phyloP scores from a whole-genome alignment of 2,797 vertebrate species.

The Sebastes trivittatus region DNA sequence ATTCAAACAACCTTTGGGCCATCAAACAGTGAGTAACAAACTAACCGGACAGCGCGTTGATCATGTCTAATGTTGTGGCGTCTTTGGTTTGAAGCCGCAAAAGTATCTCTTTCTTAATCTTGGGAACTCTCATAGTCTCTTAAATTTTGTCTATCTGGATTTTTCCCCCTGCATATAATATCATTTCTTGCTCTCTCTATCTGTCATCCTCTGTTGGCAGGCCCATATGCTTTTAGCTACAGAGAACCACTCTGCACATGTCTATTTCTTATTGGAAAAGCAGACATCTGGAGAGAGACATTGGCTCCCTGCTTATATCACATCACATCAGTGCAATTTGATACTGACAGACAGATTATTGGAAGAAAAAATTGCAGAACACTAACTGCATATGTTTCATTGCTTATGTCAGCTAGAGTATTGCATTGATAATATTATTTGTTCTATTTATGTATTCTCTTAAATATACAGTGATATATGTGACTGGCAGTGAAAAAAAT shows the following conservation, averaged over 20 bases:
- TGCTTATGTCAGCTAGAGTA: background rate
- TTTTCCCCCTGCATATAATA: conserved; percentile 8
- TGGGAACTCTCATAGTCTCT: background rate
- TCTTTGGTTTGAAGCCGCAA: background rate
- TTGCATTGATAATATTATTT: background rate
- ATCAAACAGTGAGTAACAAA: background rate
- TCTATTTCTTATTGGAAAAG: conserved; percentile 26
- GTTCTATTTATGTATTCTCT: background rate
- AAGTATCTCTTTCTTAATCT: conserved; percentile 4
- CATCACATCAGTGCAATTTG: conserved; percentile 45
- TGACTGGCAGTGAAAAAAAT: background rate
- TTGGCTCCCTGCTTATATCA: conserved; percentile 33
- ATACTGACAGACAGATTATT: conserved; percentile 35
- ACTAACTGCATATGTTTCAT: conserved; percentile 9
- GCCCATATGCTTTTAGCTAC: conserved; percentile 28
- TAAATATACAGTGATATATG: background rate
- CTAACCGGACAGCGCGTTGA: background rate
- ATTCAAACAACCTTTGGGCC: background rate
- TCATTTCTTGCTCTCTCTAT: background rate
- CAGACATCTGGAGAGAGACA: conserved; percentile 31
- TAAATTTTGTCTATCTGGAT: conserved; percentile 22
- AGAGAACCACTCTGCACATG: conserved; percentile 17
- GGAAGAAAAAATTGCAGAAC: conserved; percentile 1
- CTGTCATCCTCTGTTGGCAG: conserved; percentile 20
- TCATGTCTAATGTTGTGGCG: background rate